Conservation (phyloP, 2,888 invertebrate genomes). For the Callimorpha dominula region DNA sequence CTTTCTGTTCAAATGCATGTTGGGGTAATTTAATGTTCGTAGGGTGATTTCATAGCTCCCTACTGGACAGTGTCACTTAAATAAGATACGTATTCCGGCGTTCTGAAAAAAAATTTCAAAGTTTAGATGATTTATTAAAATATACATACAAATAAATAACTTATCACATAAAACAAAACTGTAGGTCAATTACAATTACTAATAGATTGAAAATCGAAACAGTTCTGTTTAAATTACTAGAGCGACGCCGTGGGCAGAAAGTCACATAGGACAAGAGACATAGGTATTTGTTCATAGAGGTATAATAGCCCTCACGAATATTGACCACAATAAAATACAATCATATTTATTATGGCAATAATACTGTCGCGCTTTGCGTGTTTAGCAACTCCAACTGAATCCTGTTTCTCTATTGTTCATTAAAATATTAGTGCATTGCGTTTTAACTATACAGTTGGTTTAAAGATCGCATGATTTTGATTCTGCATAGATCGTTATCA, state of each 20-base stretch:
- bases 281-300: neutral
- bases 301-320: too few species aligned
- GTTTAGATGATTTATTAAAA: too few species aligned
- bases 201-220: too few species aligned
- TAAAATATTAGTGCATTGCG: neutral
- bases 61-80: neutral
- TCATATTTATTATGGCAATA: neutral
- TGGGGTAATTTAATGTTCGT: neutral
- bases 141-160: too few species aligned
- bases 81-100: neutral
- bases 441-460: neutral
- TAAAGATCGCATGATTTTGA: neutral
- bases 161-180: too few species aligned
- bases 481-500: neutral
- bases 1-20: slow-evolving; percentile 13
- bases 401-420: neutral
- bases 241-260: too few species aligned
- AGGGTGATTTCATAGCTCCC: neutral
- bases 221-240: too few species aligned
- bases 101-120: too few species aligned
- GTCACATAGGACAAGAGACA: too few species aligned
- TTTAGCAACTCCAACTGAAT: neutral
- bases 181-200: too few species aligned
- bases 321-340: neutral
- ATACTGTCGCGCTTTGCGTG: neutral